These are phyloP conservation scores for Callospermophilus lateralis DNA, from an alignment of 2,113 vertebrate genomes.

Conservation along the genomic window DNA sequence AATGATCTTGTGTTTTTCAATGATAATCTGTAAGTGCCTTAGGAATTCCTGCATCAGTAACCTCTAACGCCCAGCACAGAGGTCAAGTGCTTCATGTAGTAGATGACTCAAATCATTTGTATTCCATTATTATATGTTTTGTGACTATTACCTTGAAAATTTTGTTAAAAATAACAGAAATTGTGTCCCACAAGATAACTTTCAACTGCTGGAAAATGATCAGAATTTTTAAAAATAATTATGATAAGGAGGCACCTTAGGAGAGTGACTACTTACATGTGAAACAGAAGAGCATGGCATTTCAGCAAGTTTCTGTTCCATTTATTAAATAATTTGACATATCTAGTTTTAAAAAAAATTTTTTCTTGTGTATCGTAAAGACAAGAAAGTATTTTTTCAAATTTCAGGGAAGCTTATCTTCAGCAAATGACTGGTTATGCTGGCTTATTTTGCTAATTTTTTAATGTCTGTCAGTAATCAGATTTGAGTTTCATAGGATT, in stretches of 20 bases:
- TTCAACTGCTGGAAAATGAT: neutral
- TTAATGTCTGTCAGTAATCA: slow-evolving; percentile 75
- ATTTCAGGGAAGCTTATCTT: slow-evolving; percentile 79
- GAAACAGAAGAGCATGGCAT: neutral
- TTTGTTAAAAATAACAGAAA: slow-evolving; percentile 21
- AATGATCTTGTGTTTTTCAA: slow-evolving; percentile 17
- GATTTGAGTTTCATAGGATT: slow-evolving; percentile 77
- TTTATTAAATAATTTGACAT: neutral
- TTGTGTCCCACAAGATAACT: neutral
- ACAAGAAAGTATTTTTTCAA: slow-evolving; percentile 50
- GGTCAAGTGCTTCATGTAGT: neutral
- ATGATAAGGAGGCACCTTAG: neutral
- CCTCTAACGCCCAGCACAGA: neutral
- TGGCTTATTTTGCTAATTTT: slow-evolving; percentile 79
- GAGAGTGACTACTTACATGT: neutral
- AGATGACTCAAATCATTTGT: neutral
- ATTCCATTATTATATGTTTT: neutral
- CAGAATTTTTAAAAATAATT: neutral
- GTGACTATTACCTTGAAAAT: neutral
- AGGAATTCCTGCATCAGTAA: neutral
- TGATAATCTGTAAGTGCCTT: neutral
- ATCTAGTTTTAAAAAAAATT: neutral
- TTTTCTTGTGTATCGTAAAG: neutral
- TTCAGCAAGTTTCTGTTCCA: neutral
- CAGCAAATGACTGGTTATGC: slow-evolving; percentile 46